These are phyloP conservation scores for Drosophila asahinai DNA, from an alignment of 1,140 invertebrate genomes.

Conservation along the genomic window DNA sequence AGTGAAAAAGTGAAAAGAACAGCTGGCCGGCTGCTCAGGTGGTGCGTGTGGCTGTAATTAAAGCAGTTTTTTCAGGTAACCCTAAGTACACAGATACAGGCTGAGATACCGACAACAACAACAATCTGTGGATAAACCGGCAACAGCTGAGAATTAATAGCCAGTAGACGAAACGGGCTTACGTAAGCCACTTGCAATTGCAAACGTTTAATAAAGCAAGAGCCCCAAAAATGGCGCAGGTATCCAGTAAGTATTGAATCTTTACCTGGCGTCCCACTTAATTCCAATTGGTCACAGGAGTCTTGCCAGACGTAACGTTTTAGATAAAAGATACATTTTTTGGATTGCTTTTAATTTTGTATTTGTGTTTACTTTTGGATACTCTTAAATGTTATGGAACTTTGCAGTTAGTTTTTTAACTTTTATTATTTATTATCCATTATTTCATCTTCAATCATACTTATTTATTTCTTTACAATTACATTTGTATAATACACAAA, in stretches of 20 bases:
- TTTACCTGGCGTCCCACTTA: neutral
- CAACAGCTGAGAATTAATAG: slow-evolving; percentile 27
- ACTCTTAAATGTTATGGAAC: no score
- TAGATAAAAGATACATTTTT: neutral
- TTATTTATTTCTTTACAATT: no score
- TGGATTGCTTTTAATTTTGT: neutral
- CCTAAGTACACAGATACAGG: slow-evolving; percentile 29
- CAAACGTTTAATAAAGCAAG: slow-evolving; percentile 16
- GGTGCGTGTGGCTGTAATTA: neutral
- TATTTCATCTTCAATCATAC: no score
- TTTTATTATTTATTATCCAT: no score
- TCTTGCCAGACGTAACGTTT: no score
- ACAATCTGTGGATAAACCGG: slow-evolving; percentile 29
- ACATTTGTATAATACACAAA: no score
- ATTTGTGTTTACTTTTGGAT: no score
- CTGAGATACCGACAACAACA: slow-evolving; percentile 12
- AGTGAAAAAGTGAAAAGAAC: slow-evolving; percentile 28
- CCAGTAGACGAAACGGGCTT: slow-evolving; percentile 15
- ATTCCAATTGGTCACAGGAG: neutral
- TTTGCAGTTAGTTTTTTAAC: no score
- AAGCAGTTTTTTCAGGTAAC: slow-evolving; percentile 20
- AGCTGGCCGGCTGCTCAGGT: slow-evolving; percentile 26
- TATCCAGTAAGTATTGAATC: slow-evolving; percentile 40
- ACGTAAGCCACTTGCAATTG: slow-evolving; percentile 41
- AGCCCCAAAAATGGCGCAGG: slow-evolving; percentile 40